Base-by-base conservation (phyloP, 2,888 invertebrate genomes). In the Spialia ferax region DNA sequence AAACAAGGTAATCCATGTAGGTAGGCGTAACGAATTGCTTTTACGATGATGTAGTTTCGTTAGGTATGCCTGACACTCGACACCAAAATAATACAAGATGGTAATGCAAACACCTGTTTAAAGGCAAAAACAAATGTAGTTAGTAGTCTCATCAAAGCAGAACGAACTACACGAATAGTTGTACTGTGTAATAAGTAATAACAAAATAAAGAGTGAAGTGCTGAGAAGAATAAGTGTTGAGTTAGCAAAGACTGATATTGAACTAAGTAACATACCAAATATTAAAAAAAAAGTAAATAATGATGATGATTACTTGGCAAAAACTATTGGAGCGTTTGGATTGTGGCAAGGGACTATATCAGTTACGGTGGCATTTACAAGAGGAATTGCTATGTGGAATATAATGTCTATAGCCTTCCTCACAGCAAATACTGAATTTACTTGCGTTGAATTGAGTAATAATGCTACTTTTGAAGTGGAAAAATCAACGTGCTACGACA, bases 271-370 rank as follows among this genome's bases (percentile, higher is more conserved):
- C 13, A 64, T 48, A 15, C 10, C 15, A 22, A 50, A 6, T 10
- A 45, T 32, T 15, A 48, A 29, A 35, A 11, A 22, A 23, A 15
- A 55, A 55, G 66, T 70, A 18, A 59, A 68, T 6, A 15, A 71
- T 29, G 77, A 83, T 63, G 79, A 83, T 60, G 87, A 89, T 71
- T 88, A 88, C 66, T 70, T 89, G 1, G 79, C 78, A 3, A 80
- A 81, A 63, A 79, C 81, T 0, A 86, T 87, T 62, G 89, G 88
- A 23, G 77, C 80, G 0, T 82, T 84, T 32, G 88, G 88, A 7
- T 22, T 73, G 7, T 86, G 85, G 82, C 87, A 88, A 73, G 76
- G 78, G 0, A 63, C 74, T 10, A 74, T 76, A 8, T 79, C 79
- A 29, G 18, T 71, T 0, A 69, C 79, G 5, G 78, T 74, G 7